Base-by-base conservation (phyloP, 2,888 invertebrate genomes). In the Oegoconia quadripuncta region DNA sequence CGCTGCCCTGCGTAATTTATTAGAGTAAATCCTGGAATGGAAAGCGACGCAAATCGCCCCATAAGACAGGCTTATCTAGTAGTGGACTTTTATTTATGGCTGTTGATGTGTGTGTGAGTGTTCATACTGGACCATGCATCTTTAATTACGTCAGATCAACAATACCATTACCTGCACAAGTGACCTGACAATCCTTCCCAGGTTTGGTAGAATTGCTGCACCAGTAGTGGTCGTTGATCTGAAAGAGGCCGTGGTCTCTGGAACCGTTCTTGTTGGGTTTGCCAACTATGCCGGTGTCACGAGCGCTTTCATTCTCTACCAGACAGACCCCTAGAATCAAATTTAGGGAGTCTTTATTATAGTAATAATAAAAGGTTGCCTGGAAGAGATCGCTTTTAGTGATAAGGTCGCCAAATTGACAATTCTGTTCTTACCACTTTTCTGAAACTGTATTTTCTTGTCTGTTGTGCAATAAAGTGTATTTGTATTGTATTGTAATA, bases 281-380 rank as follows among this genome's bases (percentile, higher is more conserved):
- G 0, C 87, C 82, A 26, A 74, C 55, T 20, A 75, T 79, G 38
- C 74, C 63, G 0, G 90, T 89, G 40, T 79, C 66, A 3, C 88
- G 67, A 0, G 65, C 51, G 47, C 90, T 90, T 55, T 90, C 90
- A 7, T 74, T 62, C 44, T 89, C 78, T 1, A 88, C 72, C 3
- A 90, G 56, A 44, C 89, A 90, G 2, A 89, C 74, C 90, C 90
- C 84, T 86, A 54, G n/a, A 40, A 26, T 3, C 6, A 3, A 8
- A 15, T 29, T n/a, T 6, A n/a, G n/a, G n/a, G n/a, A n/a, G n/a
- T n/a, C n/a, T n/a, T n/a, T n/a, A n/a, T n/a, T n/a, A n/a, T n/a
- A n/a, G n/a, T n/a, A n/a, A n/a, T n/a, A n/a, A n/a, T n/a, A n/a
- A n/a, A n/a, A n/a, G n/a, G n/a, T n/a, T n/a, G n/a, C n/a, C n/a